These are phyloP conservation scores for Catharus bicknelli DNA, from an alignment of 2,113 vertebrate genomes.

Conservation along the genomic window DNA sequence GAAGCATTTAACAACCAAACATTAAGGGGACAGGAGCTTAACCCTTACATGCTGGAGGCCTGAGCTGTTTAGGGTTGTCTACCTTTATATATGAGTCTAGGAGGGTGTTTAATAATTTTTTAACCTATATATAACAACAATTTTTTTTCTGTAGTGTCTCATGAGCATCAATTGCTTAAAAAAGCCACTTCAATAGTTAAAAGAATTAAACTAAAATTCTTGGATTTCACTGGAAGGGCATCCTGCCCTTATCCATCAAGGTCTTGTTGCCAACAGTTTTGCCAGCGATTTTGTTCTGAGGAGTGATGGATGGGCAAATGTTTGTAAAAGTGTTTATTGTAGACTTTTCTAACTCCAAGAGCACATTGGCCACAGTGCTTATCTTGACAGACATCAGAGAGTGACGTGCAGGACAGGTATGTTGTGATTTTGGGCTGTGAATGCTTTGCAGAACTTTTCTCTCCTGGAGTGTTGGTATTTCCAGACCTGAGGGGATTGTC, in stretches of 20 bases:
- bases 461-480: background rate
- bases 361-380: background rate
- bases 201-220: background rate
- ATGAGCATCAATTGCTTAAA: background rate
- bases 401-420: background rate
- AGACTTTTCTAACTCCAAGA: background rate
- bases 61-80: background rate
- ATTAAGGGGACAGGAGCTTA: background rate
- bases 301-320: background rate
- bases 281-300: background rate
- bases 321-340: background rate
- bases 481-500: background rate
- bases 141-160: background rate
- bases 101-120: background rate
- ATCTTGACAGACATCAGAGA: background rate
- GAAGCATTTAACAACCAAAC: constrained; percentile 29
- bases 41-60: background rate
- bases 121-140: background rate
- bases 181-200: background rate
- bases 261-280: background rate
- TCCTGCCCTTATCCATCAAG: constrained; percentile 32
- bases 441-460: background rate
- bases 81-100: background rate
- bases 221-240: constrained; percentile 35
- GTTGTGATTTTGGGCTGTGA: background rate